Base-by-base conservation (phyloP, 2,113 vertebrate genomes). In the Ahaetulla prasina region DNA sequence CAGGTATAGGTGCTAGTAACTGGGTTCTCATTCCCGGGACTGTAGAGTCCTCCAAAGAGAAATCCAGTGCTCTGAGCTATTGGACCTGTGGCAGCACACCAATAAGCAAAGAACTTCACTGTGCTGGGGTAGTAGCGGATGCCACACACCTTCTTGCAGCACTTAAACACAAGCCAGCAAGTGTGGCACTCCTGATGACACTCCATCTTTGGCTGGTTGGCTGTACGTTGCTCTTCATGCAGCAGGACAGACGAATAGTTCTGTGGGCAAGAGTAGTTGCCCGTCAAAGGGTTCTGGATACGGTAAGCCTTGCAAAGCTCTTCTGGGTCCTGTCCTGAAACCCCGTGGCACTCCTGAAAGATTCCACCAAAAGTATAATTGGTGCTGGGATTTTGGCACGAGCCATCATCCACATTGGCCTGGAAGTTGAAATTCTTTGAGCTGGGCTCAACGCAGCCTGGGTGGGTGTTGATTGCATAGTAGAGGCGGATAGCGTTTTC, bases 401-500 rank as follows among this genome's bases (percentile, higher is more conserved):
- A 98, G 3, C 90, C 68, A 8, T 98, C 97, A 49, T 98, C 97
- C 14, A 94, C 23, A 22, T 98, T 98, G 80, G 98, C 98, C 91
- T 98, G 96, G 89, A 98, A 98, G 93, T 98, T 97, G 68, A 98
- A 98, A 94, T 97, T 97, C 53, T 95, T 91, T 1, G 97, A 96
- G 27, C 90, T 92, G 0, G 92, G 2, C 4, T 97, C 95, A 2
- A 97, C 93, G 74, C 98, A 98, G 2, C 98, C 98, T 0, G 97
- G 98, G 25, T 95, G 95, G 0, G 95, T 97, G 90, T 97, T 98
- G 93, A 98, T 53, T 1, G 47, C 91, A 27, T 98, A 98, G 93
- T 97, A 98, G 2, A 94, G 92, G 3, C 94, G 54, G 90, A 97
- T 90, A 43, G 98, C 97, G 0, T 91, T n/a, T 22, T 88, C 47